phyloP scores from a whole-genome alignment of 2,888 invertebrate species.

The Agonopterix arenella region DNA sequence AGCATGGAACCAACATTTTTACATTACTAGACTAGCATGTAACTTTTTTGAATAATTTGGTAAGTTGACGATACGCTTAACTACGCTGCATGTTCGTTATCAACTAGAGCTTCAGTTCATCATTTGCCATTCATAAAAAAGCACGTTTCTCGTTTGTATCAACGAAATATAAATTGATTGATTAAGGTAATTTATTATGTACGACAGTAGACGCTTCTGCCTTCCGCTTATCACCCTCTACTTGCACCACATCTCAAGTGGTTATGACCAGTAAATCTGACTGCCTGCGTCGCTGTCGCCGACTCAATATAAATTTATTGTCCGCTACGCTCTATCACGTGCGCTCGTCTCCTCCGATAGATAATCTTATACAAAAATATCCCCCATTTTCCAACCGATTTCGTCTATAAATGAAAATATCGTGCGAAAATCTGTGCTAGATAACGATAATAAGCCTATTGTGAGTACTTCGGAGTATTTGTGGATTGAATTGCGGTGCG shows the following conservation, averaged over 20 bases:
- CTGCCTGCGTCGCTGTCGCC: conserved; percentile 33
- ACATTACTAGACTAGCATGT: no score
- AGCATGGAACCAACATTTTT: no score
- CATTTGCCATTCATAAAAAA: no score
- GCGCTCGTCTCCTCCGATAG: conserved; percentile 38
- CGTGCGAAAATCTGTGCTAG: conserved; percentile 9
- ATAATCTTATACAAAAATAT: conserved; percentile 7
- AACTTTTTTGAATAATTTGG: no score
- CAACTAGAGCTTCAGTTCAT: no score
- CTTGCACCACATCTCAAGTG: conserved; percentile 40
- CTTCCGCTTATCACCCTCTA: conserved; percentile 21
- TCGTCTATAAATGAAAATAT: conserved; percentile 1
- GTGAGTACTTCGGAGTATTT: neutral
- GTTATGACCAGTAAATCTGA: conserved; percentile 55
- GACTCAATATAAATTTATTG: conserved; percentile 61
- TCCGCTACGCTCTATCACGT: conserved; percentile 41
- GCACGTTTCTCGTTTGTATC: no score
- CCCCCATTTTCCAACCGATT: neutral
- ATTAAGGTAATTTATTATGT: no score
- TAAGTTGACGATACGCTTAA: no score
- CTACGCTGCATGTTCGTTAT: no score
- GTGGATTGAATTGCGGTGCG: neutral
- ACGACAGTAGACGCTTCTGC: conserved; percentile 7
- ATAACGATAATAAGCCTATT: conserved; percentile 9
- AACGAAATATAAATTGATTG: no score